Conservation (phyloP, 2,113 vertebrate species). For the Chloebia gouldiae region DNA sequence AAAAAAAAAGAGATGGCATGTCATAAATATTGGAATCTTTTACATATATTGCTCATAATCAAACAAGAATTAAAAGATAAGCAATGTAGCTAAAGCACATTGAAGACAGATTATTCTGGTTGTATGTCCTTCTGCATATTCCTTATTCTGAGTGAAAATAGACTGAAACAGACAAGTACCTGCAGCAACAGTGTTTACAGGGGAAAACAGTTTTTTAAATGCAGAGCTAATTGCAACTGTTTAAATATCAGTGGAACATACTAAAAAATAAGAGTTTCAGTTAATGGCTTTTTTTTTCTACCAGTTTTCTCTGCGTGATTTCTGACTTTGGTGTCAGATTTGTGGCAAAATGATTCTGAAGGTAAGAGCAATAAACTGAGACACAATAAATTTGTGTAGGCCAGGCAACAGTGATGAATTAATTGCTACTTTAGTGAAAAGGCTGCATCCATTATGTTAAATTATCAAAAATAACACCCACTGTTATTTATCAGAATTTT, state of each 20-base stretch:
- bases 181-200: constrained; percentile 32
- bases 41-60: constrained; percentile 4
- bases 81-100: background rate
- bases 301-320: constrained; percentile 43
- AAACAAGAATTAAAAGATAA: constrained; percentile 13
- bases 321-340: constrained; percentile 63
- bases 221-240: constrained; percentile 39
- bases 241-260: constrained; percentile 45
- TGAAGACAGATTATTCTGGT: background rate
- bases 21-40: background rate
- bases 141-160: background rate
- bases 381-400: constrained; percentile 61
- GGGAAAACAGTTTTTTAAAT: constrained; percentile 12
- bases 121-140: background rate
- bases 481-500: constrained; percentile 64
- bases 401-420: constrained; percentile 64
- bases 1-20: background rate
- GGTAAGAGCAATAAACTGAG: constrained; percentile 54
- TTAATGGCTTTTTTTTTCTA: constrained; percentile 58
- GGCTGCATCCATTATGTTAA: constrained; percentile 64
- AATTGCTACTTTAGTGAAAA: constrained; percentile 72
- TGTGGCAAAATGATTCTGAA: constrained; percentile 51
- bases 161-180: background rate
- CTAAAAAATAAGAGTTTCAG: constrained; percentile 46
- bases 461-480: constrained; percentile 71